Percentiles rank a stretch among this genome's conserved stretches.
Evolutionary conservation across 64 coral and sea anemone species (phyloP).

Genomic region (Porites lutea): DNA sequence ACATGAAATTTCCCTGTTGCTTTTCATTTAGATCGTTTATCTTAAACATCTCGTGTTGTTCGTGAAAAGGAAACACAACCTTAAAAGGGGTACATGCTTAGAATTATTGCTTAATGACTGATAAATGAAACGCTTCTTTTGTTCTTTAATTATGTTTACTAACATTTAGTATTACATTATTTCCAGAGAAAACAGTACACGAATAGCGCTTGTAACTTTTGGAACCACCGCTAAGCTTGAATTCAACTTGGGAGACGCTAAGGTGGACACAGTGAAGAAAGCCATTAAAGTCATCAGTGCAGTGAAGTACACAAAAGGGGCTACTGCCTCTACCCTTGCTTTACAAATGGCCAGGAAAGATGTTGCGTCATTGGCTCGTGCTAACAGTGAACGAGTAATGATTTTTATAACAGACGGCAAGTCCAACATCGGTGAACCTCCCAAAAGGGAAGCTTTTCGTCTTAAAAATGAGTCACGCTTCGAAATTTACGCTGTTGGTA

Average conservation of each 20-base stretch:
- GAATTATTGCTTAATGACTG: too few relatives aligned
- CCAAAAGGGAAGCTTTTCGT: conserved; percentile 47
- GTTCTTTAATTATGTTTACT: too few relatives aligned
- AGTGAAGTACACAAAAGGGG: conserved; percentile 74
- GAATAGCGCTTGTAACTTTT: conserved; percentile 77
- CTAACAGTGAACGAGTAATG: conserved; percentile 62
- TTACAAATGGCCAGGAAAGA: conserved; percentile 52
- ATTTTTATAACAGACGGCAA: conserved; percentile 90
- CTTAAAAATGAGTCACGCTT: conserved; percentile 47
- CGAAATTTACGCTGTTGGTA: conserved; percentile 90
- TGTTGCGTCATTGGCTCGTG: conserved; percentile 49
- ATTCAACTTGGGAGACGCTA: conserved; percentile 75
- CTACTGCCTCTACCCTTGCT: conserved; percentile 78
- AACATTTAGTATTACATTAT: not conserved
- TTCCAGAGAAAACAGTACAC: conserved; percentile 77
- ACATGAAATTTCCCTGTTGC: too few relatives aligned
- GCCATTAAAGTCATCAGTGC: conserved; percentile 57
- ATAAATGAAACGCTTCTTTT: too few relatives aligned
- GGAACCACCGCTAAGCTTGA: conserved; percentile 60
- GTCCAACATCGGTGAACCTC: conserved; percentile 86
- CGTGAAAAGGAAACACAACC: too few relatives aligned
- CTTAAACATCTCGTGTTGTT: too few relatives aligned
- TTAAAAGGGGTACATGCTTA: too few relatives aligned
- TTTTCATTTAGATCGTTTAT: too few relatives aligned
- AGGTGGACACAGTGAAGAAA: conserved; percentile 12